Percentiles rank a stretch among this genome's conserved stretches.
These are phyloP conservation scores for Podarcis raffonei DNA, from an alignment of 2,113 vertebrate species.

Conservation along the genomic window DNA sequence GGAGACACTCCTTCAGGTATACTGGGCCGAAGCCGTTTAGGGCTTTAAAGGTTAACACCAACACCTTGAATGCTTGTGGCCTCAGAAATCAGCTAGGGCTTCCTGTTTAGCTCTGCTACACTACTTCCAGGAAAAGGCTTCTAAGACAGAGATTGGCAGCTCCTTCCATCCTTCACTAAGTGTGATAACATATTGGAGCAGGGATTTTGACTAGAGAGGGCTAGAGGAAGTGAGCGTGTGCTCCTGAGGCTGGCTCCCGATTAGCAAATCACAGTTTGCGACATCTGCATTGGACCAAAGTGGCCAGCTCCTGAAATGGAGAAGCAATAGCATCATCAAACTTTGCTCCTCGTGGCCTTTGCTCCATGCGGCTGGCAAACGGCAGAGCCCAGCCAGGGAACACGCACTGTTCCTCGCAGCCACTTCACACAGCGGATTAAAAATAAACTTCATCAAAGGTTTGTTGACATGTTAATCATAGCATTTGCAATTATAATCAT, in stretches of 20 bases:
- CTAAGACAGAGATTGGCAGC: background rate
- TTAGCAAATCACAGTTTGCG: background rate
- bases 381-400: background rate
- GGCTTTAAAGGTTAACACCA: no score
- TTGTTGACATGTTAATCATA: constrained; percentile 73
- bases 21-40: no score
- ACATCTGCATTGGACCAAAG: background rate
- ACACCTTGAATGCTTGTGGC: background rate
- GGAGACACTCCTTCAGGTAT: no score
- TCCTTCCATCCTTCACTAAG: no score
- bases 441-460: constrained; percentile 56
- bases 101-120: background rate
- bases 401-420: constrained; percentile 7
- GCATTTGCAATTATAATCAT: constrained; percentile 71
- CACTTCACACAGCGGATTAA: constrained; percentile 62
- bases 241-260: background rate
- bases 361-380: constrained; percentile 14
- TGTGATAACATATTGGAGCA: no score
- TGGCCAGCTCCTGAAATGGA: background rate
- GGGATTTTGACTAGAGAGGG: background rate
- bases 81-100: background rate
- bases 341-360: background rate
- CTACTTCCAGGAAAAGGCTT: background rate
- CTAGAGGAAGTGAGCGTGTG: background rate
- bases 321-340: background rate